Evolutionary conservation across 2,888 invertebrate genomes (phyloP).

Genomic region (Podabrus alpinus): DNA sequence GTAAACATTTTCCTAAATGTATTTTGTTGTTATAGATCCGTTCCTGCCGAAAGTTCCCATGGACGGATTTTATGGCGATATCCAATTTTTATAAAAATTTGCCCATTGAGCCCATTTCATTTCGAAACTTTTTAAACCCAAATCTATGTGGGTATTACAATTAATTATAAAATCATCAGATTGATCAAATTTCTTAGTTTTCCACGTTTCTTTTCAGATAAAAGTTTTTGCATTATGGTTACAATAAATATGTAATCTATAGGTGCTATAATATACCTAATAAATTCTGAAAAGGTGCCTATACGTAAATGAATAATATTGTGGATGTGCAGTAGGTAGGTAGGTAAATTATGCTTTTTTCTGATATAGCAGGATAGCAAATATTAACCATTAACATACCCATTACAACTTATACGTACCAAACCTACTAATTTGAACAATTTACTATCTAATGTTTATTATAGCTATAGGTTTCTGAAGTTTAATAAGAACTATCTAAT

Average conservation of each 20-base stretch:
- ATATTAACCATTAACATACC: not conserved
- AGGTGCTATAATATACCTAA: not conserved
- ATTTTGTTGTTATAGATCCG: not conserved
- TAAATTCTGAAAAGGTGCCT: not conserved
- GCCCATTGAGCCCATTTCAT: slow-evolving; percentile 69
- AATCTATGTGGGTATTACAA: not conserved
- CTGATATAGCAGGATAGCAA: not conserved
- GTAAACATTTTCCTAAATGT: not conserved
- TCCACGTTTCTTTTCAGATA: too few species aligned
- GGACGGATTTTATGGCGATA: too few species aligned
- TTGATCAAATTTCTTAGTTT: too few species aligned
- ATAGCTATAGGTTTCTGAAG: not conserved
- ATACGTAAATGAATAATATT: not conserved
- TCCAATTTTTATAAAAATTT: slow-evolving; percentile 35
- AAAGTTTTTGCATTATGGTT: too few species aligned
- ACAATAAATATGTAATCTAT: too few species aligned
- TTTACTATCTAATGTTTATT: not conserved
- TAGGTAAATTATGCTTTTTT: not conserved
- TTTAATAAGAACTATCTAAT: not conserved
- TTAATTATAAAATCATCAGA: too few species aligned
- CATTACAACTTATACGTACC: not conserved
- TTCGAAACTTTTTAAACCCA: slow-evolving; percentile 51
- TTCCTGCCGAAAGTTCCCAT: too few species aligned
- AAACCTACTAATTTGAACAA: not conserved
- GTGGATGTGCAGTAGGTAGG: not conserved